Base-by-base conservation (phyloP, 2,888 invertebrate genomes). In the Nematopogon swammerdamellus region DNA sequence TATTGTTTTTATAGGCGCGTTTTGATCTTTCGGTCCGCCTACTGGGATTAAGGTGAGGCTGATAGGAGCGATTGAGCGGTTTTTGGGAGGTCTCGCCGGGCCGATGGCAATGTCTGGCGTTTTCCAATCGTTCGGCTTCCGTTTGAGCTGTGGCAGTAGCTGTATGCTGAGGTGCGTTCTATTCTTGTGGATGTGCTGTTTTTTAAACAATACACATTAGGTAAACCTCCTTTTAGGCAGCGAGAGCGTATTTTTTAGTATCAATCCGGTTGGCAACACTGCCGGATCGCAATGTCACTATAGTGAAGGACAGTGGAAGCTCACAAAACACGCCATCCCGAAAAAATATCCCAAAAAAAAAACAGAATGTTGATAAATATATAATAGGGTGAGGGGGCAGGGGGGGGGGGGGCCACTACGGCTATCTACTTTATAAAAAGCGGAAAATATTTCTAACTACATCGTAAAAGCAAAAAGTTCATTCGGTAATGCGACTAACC, bases 261-360 rank as follows among this genome's bases (percentile, higher is more conserved):
- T 79, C 79, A 79, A 79, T 77, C 73, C 63, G 62, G 19, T 67
- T 73, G 77, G 76, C 79, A 79, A 79, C 79, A 79, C 74, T 74
- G 36, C 36, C 36, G n/a, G 36, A 25, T 6, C 10, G 5, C 6
- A 36, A 36, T 14, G 72, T 70, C 72, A 70, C 63, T 8, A 4
- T 25, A 25, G 25, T 8, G 8, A 25, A 25, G 25, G 25, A 25
- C 25, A 25, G n/a, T 25, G 25, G 25, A 25, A 25, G 8, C 25
- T 8, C 25, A n/a, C n/a, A n/a, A n/a, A n/a, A n/a, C n/a, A n/a
- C n/a, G n/a, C n/a, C n/a, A n/a, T n/a, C n/a, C n/a, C n/a, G n/a
- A n/a, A n/a, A n/a, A n/a, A n/a, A n/a, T n/a, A n/a, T n/a, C n/a
- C n/a, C n/a, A n/a, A n/a, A n/a, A n/a, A n/a, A n/a, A n/a, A n/a